Conservation (phyloP, 64 coral and sea anemone genomes). For the Stichodactyla mertensii region DNA sequence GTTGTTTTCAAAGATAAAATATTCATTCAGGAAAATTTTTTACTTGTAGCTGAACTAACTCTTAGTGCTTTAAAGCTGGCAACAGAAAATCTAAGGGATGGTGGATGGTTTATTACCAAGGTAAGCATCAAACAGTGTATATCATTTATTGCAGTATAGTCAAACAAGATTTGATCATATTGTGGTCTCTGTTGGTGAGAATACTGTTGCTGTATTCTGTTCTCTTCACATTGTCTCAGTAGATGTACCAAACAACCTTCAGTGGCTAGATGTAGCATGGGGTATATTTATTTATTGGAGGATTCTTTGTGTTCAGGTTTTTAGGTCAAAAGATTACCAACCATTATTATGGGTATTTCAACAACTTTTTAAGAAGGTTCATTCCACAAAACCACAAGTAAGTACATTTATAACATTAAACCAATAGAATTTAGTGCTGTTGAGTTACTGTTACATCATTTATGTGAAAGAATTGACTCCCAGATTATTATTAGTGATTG, state of each 20-base stretch:
- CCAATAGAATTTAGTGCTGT: too few relatives aligned
- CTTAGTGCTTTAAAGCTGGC: slow-evolving; percentile 84
- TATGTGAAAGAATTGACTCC: too few relatives aligned
- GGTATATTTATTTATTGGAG: too few relatives aligned
- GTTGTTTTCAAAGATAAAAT: background rate
- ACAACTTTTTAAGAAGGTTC: slow-evolving; percentile 93
- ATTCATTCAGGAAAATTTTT: background rate
- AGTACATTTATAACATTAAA: background rate
- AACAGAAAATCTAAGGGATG: slow-evolving; percentile 71
- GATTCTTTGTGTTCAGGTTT: slow-evolving; percentile 49
- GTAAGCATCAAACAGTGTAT: background rate
- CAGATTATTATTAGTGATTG: too few relatives aligned
- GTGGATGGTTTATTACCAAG: slow-evolving; percentile 99
- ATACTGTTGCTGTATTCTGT: too few relatives aligned
- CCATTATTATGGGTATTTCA: slow-evolving; percentile 90
- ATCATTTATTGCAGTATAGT: background rate
- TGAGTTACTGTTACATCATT: too few relatives aligned
- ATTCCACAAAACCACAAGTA: slow-evolving; percentile 92
- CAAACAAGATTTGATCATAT: too few relatives aligned
- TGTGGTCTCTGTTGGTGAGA: too few relatives aligned
- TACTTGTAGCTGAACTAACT: slow-evolving; percentile 69
- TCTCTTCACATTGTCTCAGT: too few relatives aligned
- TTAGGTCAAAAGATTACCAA: slow-evolving; percentile 97
- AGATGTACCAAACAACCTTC: too few relatives aligned
- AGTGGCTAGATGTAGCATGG: too few relatives aligned